Conservation (phyloP, 2,797 vertebrate species). For the Moxostoma hubbsi region DNA sequence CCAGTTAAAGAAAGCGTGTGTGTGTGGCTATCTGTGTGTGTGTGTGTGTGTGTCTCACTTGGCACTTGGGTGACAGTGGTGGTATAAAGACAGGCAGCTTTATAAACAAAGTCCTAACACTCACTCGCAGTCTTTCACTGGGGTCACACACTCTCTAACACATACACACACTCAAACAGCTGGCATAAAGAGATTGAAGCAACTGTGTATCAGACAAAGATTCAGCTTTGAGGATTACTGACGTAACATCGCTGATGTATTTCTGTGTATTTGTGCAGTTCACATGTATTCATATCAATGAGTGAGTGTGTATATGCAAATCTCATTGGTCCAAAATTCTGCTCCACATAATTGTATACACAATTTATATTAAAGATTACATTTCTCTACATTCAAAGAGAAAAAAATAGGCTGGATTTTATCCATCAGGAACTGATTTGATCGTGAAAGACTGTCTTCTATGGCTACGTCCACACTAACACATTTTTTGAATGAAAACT, state of each 20-base stretch:
- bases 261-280: too few relatives aligned
- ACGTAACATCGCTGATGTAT: conserved; percentile 17
- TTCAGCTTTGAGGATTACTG: conserved; percentile 28
- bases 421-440: too few relatives aligned
- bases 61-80: conserved; percentile 72
- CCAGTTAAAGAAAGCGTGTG: conserved; percentile 13
- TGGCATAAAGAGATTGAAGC: conserved; percentile 67
- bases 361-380: too few relatives aligned
- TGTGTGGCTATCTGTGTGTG: conserved; percentile 11
- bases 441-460: too few relatives aligned
- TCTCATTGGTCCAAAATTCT: too few relatives aligned
- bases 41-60: conserved; percentile 54
- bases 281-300: neutral
- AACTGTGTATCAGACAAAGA: conserved; percentile 62
- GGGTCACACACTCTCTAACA: conserved; percentile 28
- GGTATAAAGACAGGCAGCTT: conserved; percentile 70
- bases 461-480: too few relatives aligned
- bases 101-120: conserved; percentile 70
- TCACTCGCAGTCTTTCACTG: conserved; percentile 51
- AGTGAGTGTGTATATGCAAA: conserved; percentile 20
- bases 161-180: conserved; percentile 53
- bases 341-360: too few relatives aligned
- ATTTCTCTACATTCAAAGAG: too few relatives aligned
- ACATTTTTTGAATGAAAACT: too few relatives aligned
- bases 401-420: too few relatives aligned